A percentile compares a stretch with the other conserved stretches of the same genome.
phyloP scores from a whole-genome alignment of 1,140 invertebrate genomes.

The Helicorthomorpha holstii region DNA sequence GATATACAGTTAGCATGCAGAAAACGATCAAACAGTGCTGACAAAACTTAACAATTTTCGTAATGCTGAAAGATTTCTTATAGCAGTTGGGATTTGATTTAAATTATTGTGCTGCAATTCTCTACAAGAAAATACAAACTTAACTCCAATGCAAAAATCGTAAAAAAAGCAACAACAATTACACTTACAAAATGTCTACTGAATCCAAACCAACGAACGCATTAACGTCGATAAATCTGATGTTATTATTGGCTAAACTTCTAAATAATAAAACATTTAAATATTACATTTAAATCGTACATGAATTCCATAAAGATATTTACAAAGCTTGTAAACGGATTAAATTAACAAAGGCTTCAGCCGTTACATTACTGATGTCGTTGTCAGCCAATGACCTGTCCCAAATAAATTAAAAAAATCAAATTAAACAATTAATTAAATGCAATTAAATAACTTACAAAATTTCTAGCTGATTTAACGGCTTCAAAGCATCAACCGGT shows the following conservation, averaged over 20 bases:
- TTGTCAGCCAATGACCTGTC: constrained; percentile 43
- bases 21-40: neutral
- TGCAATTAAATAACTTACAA: constrained; percentile 42
- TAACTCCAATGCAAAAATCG: too few relatives aligned
- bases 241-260: neutral
- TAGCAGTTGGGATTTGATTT: neutral
- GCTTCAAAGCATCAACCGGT: constrained; percentile 41
- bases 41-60: neutral
- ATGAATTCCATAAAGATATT: constrained; percentile 27
- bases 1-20: neutral
- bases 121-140: neutral
- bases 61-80: neutral
- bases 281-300: neutral
- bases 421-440: neutral
- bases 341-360: constrained; percentile 41
- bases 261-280: neutral
- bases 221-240: neutral
- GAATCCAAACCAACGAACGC: neutral
- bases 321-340: constrained; percentile 49
- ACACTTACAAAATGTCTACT: neutral
- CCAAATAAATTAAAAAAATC: constrained; percentile 24
- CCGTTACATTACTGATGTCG: constrained; percentile 46
- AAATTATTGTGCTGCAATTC: neutral
- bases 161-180: neutral
- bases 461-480: constrained; percentile 42